Conservation (phyloP, 1,140 invertebrate species). For the Zaprionus lachaisei region DNA sequence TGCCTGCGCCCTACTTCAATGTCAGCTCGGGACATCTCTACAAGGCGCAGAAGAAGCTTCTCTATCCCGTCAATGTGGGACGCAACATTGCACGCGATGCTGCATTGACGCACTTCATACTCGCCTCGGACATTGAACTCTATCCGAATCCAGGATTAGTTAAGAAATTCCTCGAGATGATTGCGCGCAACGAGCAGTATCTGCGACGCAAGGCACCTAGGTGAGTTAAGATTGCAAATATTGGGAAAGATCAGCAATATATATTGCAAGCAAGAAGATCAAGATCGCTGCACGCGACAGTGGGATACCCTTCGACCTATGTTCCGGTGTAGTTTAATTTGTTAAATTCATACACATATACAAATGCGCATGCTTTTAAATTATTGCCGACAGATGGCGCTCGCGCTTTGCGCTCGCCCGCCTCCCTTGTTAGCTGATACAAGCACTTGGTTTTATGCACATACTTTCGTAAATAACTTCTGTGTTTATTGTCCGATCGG, state of each 20-base stretch:
- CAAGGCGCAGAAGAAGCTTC: constrained; percentile 91
- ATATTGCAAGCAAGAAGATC: not conserved
- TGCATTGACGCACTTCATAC: constrained; percentile 92
- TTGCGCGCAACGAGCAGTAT: constrained; percentile 89
- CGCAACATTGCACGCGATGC: constrained; percentile 93
- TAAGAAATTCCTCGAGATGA: constrained; percentile 92
- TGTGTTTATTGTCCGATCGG: no score
- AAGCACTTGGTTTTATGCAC: no score
- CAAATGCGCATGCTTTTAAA: no score
- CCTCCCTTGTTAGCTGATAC: no score
- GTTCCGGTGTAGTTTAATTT: no score
- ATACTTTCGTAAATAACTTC: no score
- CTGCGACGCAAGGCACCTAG: constrained; percentile 85
- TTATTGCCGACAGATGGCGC: no score
- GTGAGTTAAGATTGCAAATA: constrained; percentile 36
- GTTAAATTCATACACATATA: no score
- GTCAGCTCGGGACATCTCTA: constrained; percentile 88
- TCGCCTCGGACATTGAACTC: constrained; percentile 95
- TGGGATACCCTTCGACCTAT: no score
- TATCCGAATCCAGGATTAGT: constrained; percentile 93
- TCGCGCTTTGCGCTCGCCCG: no score
- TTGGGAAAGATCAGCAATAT: not conserved
- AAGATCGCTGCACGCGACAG: no score
- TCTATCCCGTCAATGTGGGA: constrained; percentile 95
- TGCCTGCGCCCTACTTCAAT: constrained; percentile 89